Evolutionary conservation across 2,888 invertebrate genomes (phyloP).

Genomic region (Epinotia brunnichana): DNA sequence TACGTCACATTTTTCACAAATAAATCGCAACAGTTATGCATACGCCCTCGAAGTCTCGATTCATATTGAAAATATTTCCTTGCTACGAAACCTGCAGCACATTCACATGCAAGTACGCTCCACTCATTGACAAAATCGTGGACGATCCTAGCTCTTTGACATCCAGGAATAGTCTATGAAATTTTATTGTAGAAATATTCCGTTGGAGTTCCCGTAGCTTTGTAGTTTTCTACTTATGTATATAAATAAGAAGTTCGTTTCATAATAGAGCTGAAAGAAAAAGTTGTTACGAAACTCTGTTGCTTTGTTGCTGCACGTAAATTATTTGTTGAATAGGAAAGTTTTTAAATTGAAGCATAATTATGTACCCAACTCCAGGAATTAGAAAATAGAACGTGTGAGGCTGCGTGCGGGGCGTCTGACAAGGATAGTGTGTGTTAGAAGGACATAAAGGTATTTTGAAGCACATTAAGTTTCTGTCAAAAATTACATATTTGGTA

Average conservation of each 20-base stretch:
- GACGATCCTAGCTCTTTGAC: slow-evolving; percentile 4
- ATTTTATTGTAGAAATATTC: slow-evolving; percentile 1
- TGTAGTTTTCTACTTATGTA: not conserved
- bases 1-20: too few species aligned
- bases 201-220: not conserved
- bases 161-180: not conserved
- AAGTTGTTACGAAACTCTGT: not conserved
- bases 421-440: too few species aligned
- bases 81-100: not conserved
- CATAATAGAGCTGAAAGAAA: not conserved
- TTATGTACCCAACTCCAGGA: too few species aligned
- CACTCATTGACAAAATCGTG: not conserved
- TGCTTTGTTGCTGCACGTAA: not conserved
- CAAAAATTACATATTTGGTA: too few species aligned
- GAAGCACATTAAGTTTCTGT: too few species aligned
- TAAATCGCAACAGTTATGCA: too few species aligned
- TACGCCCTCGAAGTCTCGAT: not conserved
- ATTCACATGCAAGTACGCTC: not conserved
- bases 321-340: not conserved
- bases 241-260: not conserved
- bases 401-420: too few species aligned
- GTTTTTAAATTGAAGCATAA: not conserved
- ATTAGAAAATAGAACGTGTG: too few species aligned
- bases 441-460: too few species aligned
- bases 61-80: not conserved